phyloP scores from a whole-genome alignment of 2,113 vertebrate genomes.

The Sinocyclocheilus rhinocerous region DNA sequence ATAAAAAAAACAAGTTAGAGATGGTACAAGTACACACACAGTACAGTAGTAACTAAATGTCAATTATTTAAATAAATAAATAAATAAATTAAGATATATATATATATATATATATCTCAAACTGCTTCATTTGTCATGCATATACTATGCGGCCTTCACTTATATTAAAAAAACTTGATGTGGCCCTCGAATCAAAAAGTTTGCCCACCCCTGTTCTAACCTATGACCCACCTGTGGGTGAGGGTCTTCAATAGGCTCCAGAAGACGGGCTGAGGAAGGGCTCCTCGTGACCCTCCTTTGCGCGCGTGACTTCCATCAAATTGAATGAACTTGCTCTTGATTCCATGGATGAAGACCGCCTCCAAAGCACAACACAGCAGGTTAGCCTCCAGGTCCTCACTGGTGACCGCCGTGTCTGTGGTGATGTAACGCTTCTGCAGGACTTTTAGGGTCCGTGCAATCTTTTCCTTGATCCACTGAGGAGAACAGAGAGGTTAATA shows the following conservation, averaged over 20 bases:
- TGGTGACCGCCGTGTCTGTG: conserved; percentile 85
- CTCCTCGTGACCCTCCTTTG: conserved; percentile 73
- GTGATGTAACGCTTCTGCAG: conserved; percentile 90
- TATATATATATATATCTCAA: too few species aligned
- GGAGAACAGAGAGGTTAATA: not conserved
- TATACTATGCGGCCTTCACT: too few species aligned
- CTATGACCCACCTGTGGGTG: conserved; percentile 85
- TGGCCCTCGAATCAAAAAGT: too few species aligned
- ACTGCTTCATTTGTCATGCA: too few species aligned
- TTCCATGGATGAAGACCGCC: conserved; percentile 89
- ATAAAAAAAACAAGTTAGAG: too few species aligned
- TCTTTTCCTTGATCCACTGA: conserved; percentile 87
- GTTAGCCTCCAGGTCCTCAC: conserved; percentile 89
- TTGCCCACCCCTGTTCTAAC: too few species aligned
- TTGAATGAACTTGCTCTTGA: conserved; percentile 87
- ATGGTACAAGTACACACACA: too few species aligned
- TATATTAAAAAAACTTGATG: too few species aligned
- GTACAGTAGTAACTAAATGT: too few species aligned
- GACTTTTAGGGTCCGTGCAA: conserved; percentile 86
- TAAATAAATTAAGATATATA: too few species aligned
- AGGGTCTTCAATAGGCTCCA: conserved; percentile 91
- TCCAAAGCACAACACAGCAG: conserved; percentile 89
- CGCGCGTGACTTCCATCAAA: conserved; percentile 71
- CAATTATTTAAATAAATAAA: too few species aligned
- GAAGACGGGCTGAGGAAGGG: conserved; percentile 90